Conservation (phyloP, 2,113 vertebrate genomes). For the Acinonyx jubatus region DNA sequence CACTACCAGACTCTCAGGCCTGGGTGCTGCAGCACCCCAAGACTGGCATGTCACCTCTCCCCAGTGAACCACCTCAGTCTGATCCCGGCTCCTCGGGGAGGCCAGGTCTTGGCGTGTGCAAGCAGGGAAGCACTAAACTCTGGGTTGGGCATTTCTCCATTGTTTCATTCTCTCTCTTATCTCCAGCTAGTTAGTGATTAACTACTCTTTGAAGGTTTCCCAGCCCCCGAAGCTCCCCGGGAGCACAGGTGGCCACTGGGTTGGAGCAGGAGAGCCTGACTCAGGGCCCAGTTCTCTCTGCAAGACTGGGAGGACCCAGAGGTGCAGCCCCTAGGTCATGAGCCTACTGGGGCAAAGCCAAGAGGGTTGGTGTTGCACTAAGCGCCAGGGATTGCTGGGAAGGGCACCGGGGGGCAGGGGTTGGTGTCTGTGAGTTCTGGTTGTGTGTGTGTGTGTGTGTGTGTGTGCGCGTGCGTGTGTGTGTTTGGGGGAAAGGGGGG, state of each 20-base stretch:
- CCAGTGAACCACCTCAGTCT: not conserved
- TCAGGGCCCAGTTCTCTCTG: constrained; percentile 13
- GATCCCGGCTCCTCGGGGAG: not conserved
- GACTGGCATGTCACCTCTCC: not conserved
- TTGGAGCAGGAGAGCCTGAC: constrained; percentile 48
- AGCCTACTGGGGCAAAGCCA: not conserved
- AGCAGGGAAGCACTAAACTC: constrained; percentile 53
- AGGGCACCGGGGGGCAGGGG: not conserved
- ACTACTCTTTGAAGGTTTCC: constrained; percentile 72
- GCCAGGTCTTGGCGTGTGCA: constrained; percentile 37
- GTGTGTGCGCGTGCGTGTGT: not conserved
- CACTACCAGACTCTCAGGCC: not conserved
- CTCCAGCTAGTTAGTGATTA: constrained; percentile 79
- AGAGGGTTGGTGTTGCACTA: not conserved
- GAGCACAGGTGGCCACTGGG: constrained; percentile 68
- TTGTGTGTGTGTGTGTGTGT: not conserved
- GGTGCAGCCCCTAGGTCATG: not conserved
- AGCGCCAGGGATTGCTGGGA: not conserved
- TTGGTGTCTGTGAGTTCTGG: not conserved
- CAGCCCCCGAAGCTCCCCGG: constrained; percentile 63
- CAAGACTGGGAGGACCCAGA: not conserved
- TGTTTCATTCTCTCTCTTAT: constrained; percentile 74
- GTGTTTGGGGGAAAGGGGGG: too few species aligned
- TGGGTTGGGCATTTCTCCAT: constrained; percentile 71
- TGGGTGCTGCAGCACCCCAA: not conserved